Percentiles rank a stretch among this genome's conserved stretches.
These are phyloP conservation scores for Nebria ingens DNA, from an alignment of 1,140 invertebrate species.

Conservation along the genomic window DNA sequence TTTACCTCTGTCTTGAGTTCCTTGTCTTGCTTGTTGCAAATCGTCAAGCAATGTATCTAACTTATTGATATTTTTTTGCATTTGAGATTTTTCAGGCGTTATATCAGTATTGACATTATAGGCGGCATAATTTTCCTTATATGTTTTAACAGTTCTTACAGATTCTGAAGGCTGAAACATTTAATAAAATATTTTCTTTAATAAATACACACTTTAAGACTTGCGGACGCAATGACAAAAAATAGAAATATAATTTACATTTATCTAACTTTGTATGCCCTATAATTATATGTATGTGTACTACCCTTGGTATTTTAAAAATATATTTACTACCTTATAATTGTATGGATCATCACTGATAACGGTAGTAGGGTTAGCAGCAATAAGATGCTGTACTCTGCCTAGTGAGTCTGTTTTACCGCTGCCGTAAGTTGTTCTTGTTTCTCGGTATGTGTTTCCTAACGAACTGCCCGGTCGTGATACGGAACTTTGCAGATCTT, in stretches of 20 bases:
- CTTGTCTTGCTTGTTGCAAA: slow-evolving; percentile 38
- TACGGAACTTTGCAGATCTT: slow-evolving; percentile 33
- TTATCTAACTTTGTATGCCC: too few species aligned
- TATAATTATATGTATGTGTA: too few species aligned
- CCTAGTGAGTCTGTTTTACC: slow-evolving; percentile 24
- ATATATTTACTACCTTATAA: slow-evolving; percentile 27
- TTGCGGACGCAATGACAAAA: too few species aligned
- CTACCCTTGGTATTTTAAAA: too few species aligned
- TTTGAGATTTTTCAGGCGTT: slow-evolving; percentile 24
- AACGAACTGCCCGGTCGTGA: slow-evolving; percentile 28
- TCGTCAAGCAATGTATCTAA: slow-evolving; percentile 42
- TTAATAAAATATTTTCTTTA: too few species aligned
- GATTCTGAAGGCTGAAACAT: background rate
- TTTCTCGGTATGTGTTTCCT: slow-evolving; percentile 19
- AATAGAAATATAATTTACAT: too few species aligned
- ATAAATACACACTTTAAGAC: too few species aligned
- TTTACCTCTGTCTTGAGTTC: slow-evolving; percentile 21
- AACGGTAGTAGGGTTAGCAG: slow-evolving; percentile 29
- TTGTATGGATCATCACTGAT: slow-evolving; percentile 30
- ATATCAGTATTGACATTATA: slow-evolving; percentile 13
- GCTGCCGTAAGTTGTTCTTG: slow-evolving; percentile 16
- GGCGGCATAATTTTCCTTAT: background rate
- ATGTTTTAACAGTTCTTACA: background rate
- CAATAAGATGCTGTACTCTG: slow-evolving; percentile 23
- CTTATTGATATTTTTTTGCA: slow-evolving; percentile 42